phyloP scores from a whole-genome alignment of 2,113 vertebrate genomes.

The Tyto alba region DNA sequence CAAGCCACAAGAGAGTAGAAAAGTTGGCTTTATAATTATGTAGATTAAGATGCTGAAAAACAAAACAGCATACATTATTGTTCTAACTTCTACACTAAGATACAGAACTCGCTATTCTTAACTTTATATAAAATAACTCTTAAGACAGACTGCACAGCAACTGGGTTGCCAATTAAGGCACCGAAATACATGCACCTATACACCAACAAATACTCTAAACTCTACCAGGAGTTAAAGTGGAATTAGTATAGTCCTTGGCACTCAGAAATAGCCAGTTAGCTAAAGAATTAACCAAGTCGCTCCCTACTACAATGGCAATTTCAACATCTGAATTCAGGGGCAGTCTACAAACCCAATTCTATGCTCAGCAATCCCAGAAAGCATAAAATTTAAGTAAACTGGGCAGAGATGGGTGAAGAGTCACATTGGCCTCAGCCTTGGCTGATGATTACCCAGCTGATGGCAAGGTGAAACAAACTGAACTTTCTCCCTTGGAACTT shows the following conservation, averaged over 20 bases:
- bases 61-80: not conserved
- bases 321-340: not conserved
- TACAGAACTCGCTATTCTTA: rapidly evolving
- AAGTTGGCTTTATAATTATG: slow-evolving; percentile 79
- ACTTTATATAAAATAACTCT: not conserved
- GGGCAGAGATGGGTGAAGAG: not conserved
- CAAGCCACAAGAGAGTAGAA: slow-evolving; percentile 89
- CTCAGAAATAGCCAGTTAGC: not conserved
- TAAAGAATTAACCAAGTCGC: not conserved
- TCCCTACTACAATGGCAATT: not conserved
- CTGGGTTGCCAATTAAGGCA: not conserved
- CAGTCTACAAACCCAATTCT: not conserved
- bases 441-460: not conserved
- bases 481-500: not conserved
- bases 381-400: not conserved
- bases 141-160: not conserved
- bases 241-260: not conserved
- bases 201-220: not conserved
- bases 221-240: not conserved
- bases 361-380: not conserved
- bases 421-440: not conserved
- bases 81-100: not conserved
- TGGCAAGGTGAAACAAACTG: not conserved
- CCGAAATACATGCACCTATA: not conserved
- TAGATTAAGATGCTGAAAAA: slow-evolving; percentile 75